Evolutionary conservation across 2,797 vertebrate species (phyloP), one percentile per base, ranked within the genome.

Genomic region (Fistularia tabacaria): DNA sequence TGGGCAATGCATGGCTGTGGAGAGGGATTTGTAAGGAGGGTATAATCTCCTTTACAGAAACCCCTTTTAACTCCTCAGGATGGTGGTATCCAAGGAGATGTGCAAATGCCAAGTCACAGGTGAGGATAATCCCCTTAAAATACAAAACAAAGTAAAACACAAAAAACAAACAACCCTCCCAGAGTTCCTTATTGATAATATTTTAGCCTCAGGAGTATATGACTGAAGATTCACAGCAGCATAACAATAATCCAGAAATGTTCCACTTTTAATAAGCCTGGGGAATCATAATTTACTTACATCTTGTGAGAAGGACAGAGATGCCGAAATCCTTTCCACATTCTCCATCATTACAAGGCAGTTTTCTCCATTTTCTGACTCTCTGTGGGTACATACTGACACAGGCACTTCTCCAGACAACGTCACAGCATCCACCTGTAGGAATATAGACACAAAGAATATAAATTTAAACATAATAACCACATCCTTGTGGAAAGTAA

Each of bases 31-130:
- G 91, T 70, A 97, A 74, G 6, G 92, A 93, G 38, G 95, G 94
- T 84, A 98, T 93, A 64, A 97, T 74, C 55, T 93, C 87, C 59
- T 86, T 85, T 64, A 97, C 62, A 38, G 63, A 79, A 25, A 89
- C 66, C 43, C 95, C 93, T 8, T 85, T 83, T 81, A 95, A 66
- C 40, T 93, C 93, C 53, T 92, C 90, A 0, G 77, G 12, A 9
- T 87, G 67, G 37, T 82, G 59, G 67, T 93, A 97, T 62, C 94
- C 95, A 69, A 92, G 91, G 57, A 99, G 91, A 73, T 91, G 88
- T 10, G 95, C 93, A 79, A 96, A 98, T 9, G 89, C 83, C 13
- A 77, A 62, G 63, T 98, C 94, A 66, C 94, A 98, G 3, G 89
- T 88, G 8, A 91, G 80, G 71, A 98, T 87, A 36, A 51, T 83